These are phyloP conservation scores for Cataglyphis cursor DNA, from an alignment of 2,888 invertebrate genomes.

Conservation along the genomic window DNA sequence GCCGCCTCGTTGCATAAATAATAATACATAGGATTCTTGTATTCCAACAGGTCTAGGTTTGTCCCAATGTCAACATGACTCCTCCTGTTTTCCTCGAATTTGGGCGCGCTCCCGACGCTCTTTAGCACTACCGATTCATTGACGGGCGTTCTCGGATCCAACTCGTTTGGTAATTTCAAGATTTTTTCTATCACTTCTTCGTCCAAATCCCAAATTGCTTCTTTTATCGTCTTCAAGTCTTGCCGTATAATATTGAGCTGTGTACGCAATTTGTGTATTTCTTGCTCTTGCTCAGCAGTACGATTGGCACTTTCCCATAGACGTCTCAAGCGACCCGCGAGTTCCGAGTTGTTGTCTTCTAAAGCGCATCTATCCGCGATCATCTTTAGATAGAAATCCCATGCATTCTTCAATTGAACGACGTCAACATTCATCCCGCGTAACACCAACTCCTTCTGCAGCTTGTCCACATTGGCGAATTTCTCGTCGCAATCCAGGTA, in stretches of 20 bases:
- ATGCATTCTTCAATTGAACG: conserved; percentile 88
- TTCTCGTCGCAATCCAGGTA: conserved; percentile 90
- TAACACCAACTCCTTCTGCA: conserved; percentile 88
- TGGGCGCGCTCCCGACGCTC: conserved; percentile 65
- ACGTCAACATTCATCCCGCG: conserved; percentile 89
- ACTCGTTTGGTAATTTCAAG: conserved; percentile 91
- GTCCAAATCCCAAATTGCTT: conserved; percentile 91
- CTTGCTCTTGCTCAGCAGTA: conserved; percentile 83
- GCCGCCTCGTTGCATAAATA: conserved; percentile 91
- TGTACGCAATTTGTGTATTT: conserved; percentile 88
- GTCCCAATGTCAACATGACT: conserved; percentile 89
- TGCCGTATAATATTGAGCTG: conserved; percentile 88
- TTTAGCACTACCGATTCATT: conserved; percentile 67
- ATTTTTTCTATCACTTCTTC: conserved; percentile 90
- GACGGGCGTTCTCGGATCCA: conserved; percentile 90
- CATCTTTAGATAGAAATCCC: conserved; percentile 89
- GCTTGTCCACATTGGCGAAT: conserved; percentile 87
- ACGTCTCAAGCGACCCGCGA: conserved; percentile 87
- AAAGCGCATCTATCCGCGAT: conserved; percentile 87
- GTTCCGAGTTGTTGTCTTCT: conserved; percentile 87
- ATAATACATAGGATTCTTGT: conserved; percentile 88
- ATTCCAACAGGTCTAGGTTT: conserved; percentile 88
- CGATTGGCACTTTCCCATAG: conserved; percentile 72
- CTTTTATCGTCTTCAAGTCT: conserved; percentile 90
- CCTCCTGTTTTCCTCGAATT: conserved; percentile 40